These are phyloP conservation scores for Grammomys dolichurus DNA, from an alignment of 2,113 vertebrate genomes.

Conservation along the genomic window DNA sequence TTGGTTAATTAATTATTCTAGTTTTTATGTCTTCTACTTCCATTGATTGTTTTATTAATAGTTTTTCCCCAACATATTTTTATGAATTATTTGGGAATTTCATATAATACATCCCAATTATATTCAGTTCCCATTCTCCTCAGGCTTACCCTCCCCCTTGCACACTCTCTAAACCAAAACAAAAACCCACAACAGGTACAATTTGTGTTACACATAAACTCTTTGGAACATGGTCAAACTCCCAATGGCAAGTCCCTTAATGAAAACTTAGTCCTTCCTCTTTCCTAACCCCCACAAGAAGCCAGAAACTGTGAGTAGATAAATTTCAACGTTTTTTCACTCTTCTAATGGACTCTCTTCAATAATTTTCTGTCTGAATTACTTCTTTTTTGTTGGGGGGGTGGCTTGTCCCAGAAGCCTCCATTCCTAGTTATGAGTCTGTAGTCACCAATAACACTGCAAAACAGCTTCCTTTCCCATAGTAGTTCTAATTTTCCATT, in stretches of 20 bases:
- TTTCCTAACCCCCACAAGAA: background rate
- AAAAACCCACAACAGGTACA: background rate
- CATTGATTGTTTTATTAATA: background rate
- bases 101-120: background rate
- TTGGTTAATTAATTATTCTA: background rate
- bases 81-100: background rate
- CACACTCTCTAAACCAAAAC: background rate
- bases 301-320: background rate
- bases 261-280: background rate
- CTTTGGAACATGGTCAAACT: too few relatives aligned
- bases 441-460: background rate
- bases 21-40: background rate
- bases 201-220: background rate
- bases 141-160: background rate
- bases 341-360: background rate
- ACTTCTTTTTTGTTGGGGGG: background rate
- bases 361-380: background rate
- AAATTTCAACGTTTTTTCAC: background rate
- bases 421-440: background rate
- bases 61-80: background rate
- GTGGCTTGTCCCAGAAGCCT: background rate
- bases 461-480: background rate
- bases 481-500: background rate
- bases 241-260: background rate
- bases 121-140: too few relatives aligned